These are phyloP conservation scores for Anticlea derivata DNA, from an alignment of 2,888 invertebrate genomes.

Conservation along the genomic window DNA sequence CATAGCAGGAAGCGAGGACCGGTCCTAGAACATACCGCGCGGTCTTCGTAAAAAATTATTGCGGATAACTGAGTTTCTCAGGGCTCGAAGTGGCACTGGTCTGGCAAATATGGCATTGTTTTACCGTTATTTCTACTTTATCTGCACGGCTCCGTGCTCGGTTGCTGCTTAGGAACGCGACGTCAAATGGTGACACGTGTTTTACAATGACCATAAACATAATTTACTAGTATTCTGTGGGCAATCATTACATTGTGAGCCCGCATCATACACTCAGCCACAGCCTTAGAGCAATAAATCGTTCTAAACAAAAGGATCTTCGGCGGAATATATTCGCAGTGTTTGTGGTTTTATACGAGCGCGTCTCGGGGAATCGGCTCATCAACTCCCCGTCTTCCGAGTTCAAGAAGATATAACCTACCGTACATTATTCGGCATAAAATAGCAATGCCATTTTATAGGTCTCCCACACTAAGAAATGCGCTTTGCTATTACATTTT, in stretches of 20 bases:
- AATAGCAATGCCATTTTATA: constrained; percentile 25
- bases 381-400: constrained; percentile 45
- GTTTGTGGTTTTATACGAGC: constrained; percentile 62
- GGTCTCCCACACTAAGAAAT: constrained; percentile 4
- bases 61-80: constrained; percentile 59
- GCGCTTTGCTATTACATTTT: constrained; percentile 3
- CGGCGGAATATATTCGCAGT: constrained; percentile 56
- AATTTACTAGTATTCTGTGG: constrained; percentile 44
- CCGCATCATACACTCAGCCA: constrained; percentile 51
- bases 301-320: constrained; percentile 62
- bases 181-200: constrained; percentile 30
- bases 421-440: constrained; percentile 37
- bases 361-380: constrained; percentile 54
- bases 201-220: constrained; percentile 42
- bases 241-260: constrained; percentile 51
- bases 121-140: constrained; percentile 45
- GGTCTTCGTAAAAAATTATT: constrained; percentile 53
- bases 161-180: constrained; percentile 15
- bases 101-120: constrained; percentile 51
- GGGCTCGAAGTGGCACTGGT: constrained; percentile 40
- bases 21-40: constrained; percentile 53
- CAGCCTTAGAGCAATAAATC: constrained; percentile 56
- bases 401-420: constrained; percentile 39
- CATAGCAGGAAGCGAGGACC: constrained; percentile 67
- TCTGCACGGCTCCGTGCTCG: constrained; percentile 1